These are phyloP conservation scores for Calidris pugnax DNA, from an alignment of 2,113 vertebrate genomes.

Conservation along the genomic window DNA sequence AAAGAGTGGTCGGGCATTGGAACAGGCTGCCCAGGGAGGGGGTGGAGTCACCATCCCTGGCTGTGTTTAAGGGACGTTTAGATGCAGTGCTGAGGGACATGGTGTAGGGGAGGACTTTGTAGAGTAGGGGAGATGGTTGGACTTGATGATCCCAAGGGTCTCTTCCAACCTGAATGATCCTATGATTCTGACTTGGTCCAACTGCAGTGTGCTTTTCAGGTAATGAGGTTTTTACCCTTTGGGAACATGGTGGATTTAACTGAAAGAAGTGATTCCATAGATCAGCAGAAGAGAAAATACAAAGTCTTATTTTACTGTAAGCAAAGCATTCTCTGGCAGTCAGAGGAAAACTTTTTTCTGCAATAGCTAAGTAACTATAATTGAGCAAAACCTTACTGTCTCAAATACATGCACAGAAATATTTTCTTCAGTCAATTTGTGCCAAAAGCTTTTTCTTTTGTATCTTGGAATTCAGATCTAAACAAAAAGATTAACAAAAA, in stretches of 20 bases:
- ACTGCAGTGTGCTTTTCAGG: neutral
- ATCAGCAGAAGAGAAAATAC: neutral
- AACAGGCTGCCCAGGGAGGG: too few species aligned
- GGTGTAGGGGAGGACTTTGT: too few species aligned
- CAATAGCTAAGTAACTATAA: neutral
- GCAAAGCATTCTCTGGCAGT: neutral
- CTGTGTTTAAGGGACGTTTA: too few species aligned
- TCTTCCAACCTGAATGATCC: too few species aligned
- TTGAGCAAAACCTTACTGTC: neutral
- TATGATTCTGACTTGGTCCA: neutral
- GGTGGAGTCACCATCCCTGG: too few species aligned
- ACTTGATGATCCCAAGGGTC: too few species aligned
- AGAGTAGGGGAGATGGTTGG: too few species aligned
- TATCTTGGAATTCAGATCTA: neutral
- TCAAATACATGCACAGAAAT: neutral
- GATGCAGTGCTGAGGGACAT: too few species aligned
- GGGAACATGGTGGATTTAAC: neutral
- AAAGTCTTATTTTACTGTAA: neutral
- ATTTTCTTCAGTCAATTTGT: neutral
- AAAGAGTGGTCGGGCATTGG: too few species aligned
- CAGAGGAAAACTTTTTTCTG: neutral
- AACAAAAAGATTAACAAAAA: neutral
- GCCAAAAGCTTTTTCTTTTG: neutral
- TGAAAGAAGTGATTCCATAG: rapidly evolving
- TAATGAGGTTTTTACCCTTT: too few species aligned